Evolutionary conservation across 2,888 invertebrate genomes (phyloP), one percentile per base, ranked within the genome.

Genomic region (Chydorus sphaericus): DNA sequence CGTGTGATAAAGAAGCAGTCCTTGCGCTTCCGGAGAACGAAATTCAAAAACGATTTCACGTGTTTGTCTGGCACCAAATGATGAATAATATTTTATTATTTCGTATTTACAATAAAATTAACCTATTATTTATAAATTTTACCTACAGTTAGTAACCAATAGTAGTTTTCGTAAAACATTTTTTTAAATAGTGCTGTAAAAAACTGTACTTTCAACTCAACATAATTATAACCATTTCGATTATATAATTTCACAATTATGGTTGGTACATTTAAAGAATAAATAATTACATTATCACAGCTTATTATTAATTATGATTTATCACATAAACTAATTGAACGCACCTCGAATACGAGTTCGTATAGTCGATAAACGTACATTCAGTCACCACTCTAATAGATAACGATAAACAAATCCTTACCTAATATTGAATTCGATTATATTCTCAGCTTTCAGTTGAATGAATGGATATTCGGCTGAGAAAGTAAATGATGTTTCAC

Each of bases 391-490:
- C 1, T 8, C 5, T 31, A n/a, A 33, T 31, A 6, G 16, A n/a
- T 10, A 1, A 16, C 11, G 31, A 30, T 14, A 48, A 30, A 20
- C 31, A 16, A 31, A 56, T 69, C n/a, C 44, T 69, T 69, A 88
- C 89, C 89, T 82, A 63, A 90, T 76, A 71, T 90, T 89, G 75
- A 90, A 91, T 58, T 85, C 82, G 67, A 87, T 85, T 67, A 89
- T 88, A 60, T 87, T 83, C 67, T 85, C 83, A n/a, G 89, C 89
- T 67, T 90, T 88, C 52, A 91, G 77, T 68, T 90, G 89, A 66
- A 91, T 89, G 69, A 83, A 90, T 3, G 90, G 89, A 66, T 90
- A 88, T 62, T 85, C 86, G 66, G 88, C 84, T 20, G 89, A 87
- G 69, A 90, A 90, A 81, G 90, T 87, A 69, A 90, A 91, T n/a